Base-by-base conservation (phyloP, 2,797 vertebrate species). In the Tadarida brasiliensis region DNA sequence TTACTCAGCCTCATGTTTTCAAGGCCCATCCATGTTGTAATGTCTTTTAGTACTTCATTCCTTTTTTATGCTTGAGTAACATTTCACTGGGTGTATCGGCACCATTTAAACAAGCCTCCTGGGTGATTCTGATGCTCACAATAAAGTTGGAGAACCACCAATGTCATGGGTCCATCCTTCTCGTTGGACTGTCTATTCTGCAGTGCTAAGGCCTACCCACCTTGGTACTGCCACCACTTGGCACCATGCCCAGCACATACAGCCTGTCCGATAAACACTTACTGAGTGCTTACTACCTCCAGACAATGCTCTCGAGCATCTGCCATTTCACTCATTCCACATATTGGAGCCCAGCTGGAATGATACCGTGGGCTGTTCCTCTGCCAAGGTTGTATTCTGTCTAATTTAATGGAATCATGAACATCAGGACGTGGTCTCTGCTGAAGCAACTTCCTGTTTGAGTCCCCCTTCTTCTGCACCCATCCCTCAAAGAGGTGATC, bases 391-490 rank as follows among this genome's bases (percentile, higher is more conserved):
- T 15, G 1, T 0, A 0, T 17, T 12, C 51, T 33, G 10, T 14
- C 61, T 24, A 19, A 49, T 19, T 30, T 6, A 2, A 51, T 0
- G 8, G 16, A 2, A 20, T 7, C 1, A 0, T 10, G 74, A 11
- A 33, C 7, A 33, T 30, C 9, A 26, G 47, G 35, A 3, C 20
- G 4, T 0, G 0, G 2, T 11, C 56, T 67, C 19, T 57, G 22
- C 61, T 44, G 51, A 20, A n/a, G 39, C 11, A 0, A 20, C 3
- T 2, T 47, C 14, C 1, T 0, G 0, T 26, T 9, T 3, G 1
- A 5, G 10, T 2, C 12, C 11, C 11, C 56, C 14, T 17, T 57
- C n/a, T 47, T 63, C 61, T 24, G 44, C 1, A 7, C 47, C 24
- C 22, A 15, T 15, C 56, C 90, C 56, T 44, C 93, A 0, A 8